Evolutionary conservation across 2,888 invertebrate genomes (phyloP).

Genomic region (Cosmorhoe ocellata): DNA sequence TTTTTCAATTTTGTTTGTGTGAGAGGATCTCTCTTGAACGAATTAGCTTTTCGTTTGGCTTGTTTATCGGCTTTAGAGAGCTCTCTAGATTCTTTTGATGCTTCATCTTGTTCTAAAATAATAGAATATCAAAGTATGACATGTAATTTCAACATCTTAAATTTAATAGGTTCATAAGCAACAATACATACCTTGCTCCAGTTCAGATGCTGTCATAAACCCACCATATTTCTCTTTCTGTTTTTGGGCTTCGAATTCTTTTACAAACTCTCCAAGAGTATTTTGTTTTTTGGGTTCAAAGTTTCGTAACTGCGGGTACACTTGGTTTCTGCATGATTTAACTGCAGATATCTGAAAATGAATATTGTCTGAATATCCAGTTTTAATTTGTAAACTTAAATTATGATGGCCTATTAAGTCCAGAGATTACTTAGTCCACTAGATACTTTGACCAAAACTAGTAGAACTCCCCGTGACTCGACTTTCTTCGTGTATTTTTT

Average conservation of each 20-base stretch:
- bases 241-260: conserved; percentile 72
- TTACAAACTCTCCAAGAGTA: conserved; percentile 72
- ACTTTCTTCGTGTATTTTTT: too few relatives aligned
- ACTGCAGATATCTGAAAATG: conserved; percentile 82
- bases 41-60: conserved; percentile 69
- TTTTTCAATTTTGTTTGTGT: conserved; percentile 74
- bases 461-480: too few relatives aligned
- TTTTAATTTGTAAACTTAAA: too few relatives aligned
- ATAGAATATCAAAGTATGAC: neutral
- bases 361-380: neutral
- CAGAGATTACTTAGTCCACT: too few relatives aligned
- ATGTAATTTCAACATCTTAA: too few relatives aligned
- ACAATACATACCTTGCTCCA: conserved; percentile 53
- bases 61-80: conserved; percentile 74
- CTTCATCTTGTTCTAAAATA: conserved; percentile 45
- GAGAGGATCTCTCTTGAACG: conserved; percentile 73
- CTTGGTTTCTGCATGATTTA: conserved; percentile 76
- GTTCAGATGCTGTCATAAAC: conserved; percentile 67
- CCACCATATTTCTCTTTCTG: conserved; percentile 41
- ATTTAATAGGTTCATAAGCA: too few relatives aligned
- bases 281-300: conserved; percentile 79
- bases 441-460: too few relatives aligned
- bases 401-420: too few relatives aligned
- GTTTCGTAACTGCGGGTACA: conserved; percentile 80
- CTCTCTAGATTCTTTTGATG: conserved; percentile 42